Conservation (phyloP, 2,113 vertebrate genomes). For the Engraulis encrasicolus region DNA sequence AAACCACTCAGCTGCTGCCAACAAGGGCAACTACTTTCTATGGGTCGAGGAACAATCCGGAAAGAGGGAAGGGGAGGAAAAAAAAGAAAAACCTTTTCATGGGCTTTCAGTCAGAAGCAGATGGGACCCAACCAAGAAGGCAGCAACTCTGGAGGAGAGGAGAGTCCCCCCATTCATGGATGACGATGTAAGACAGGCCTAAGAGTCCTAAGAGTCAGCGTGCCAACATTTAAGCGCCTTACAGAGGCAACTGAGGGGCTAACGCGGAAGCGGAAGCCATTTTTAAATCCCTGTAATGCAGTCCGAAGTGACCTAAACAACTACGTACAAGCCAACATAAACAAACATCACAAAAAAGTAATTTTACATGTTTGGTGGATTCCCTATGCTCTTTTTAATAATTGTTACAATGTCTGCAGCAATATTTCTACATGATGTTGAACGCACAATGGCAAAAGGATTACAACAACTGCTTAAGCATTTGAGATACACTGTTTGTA, state of each 20-base stretch:
- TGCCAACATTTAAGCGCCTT: conserved; percentile 45
- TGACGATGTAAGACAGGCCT: conserved; percentile 28
- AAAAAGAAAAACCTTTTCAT: conserved; percentile 45
- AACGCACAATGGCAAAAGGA: neutral
- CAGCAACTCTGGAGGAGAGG: conserved; percentile 31
- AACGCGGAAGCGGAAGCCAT: conserved; percentile 38
- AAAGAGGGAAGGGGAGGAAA: conserved; percentile 16
- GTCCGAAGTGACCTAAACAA: conserved; percentile 26
- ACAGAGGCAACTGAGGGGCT: conserved; percentile 37
- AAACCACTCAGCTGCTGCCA: conserved; percentile 47
- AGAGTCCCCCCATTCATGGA: conserved; percentile 34
- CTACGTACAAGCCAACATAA: neutral
- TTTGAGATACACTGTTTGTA: neutral
- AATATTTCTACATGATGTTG: neutral
- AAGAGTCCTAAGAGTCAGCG: conserved; percentile 19
- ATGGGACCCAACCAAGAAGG: conserved; percentile 45
- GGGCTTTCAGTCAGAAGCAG: conserved; percentile 45
- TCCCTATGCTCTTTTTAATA: neutral
- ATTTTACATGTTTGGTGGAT: neutral
- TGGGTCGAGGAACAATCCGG: conserved; percentile 41
- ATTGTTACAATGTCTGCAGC: neutral
- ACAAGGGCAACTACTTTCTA: conserved; percentile 37
- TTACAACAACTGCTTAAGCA: neutral
- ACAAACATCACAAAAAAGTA: neutral
- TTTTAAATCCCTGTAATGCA: conserved; percentile 37